These are phyloP conservation scores for Sesia bembeciformis DNA, from an alignment of 2,888 invertebrate genomes.

Conservation along the genomic window DNA sequence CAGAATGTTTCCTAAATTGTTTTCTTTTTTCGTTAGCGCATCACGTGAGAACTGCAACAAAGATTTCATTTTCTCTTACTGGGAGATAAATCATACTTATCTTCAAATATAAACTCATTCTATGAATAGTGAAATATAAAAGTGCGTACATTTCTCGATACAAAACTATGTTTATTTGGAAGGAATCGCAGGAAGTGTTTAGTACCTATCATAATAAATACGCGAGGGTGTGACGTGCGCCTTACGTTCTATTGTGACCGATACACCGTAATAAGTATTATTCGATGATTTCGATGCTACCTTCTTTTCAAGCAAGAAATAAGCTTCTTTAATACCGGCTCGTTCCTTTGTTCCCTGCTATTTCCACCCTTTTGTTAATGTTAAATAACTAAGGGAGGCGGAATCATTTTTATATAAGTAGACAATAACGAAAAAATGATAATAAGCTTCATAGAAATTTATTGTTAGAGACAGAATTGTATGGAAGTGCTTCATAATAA, in stretches of 20 bases:
- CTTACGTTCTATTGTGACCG: slow-evolving; percentile 27
- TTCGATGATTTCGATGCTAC: slow-evolving; percentile 40
- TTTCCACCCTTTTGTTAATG: slow-evolving; percentile 34
- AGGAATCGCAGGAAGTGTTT: too few relatives aligned
- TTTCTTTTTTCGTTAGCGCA: too few relatives aligned
- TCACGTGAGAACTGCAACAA: too few relatives aligned
- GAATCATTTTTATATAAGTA: slow-evolving; percentile 8
- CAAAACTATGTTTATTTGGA: too few relatives aligned
- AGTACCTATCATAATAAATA: not conserved
- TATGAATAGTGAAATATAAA: too few relatives aligned
- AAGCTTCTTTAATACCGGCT: slow-evolving; percentile 35
- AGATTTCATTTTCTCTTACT: too few relatives aligned
- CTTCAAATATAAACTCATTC: too few relatives aligned
- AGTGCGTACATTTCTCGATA: too few relatives aligned
- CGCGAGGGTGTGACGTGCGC: slow-evolving; percentile 23
- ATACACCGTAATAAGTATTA: slow-evolving; percentile 44
- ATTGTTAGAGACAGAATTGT: slow-evolving; percentile 8
- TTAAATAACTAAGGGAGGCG: slow-evolving; percentile 25
- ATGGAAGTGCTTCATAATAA: slow-evolving; percentile 7
- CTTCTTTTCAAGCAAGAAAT: slow-evolving; percentile 32
- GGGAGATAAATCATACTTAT: too few relatives aligned
- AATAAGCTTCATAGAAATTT: slow-evolving; percentile 8
- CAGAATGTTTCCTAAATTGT: too few relatives aligned
- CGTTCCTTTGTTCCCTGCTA: slow-evolving; percentile 26
- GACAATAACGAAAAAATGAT: slow-evolving; percentile 21